phyloP scores from a whole-genome alignment of 2,797 vertebrate species.

The Mormyrus hasselquistii region DNA sequence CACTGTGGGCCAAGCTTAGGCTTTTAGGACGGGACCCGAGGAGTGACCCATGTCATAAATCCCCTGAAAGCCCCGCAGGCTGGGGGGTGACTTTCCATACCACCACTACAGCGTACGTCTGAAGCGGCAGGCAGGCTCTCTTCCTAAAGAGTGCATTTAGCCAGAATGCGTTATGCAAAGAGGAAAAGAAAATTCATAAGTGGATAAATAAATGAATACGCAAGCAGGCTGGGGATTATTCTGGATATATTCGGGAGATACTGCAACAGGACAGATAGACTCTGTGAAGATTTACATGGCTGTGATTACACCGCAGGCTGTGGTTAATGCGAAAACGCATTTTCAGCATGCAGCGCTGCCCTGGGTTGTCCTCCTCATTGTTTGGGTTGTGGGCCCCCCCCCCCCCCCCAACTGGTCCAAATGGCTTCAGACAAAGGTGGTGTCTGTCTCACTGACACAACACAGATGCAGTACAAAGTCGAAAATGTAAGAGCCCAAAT shows the following conservation, averaged over 20 bases:
- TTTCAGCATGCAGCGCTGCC: background rate
- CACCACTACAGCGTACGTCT: background rate
- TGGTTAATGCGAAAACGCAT: background rate
- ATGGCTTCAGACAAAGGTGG: slow-evolving; percentile 21
- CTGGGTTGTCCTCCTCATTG: background rate
- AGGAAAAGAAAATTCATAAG: slow-evolving; percentile 24
- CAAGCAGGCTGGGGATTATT: slow-evolving; percentile 32
- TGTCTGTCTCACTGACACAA: slow-evolving; percentile 21
- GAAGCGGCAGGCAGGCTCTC: background rate
- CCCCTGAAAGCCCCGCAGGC: slow-evolving; percentile 40
- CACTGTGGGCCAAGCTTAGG: slow-evolving; percentile 28
- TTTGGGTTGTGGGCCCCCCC: background rate
- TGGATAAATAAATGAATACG: slow-evolving; percentile 26
- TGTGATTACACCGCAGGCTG: background rate
- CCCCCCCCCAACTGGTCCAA: slow-evolving; percentile 10
- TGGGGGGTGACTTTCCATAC: slow-evolving; percentile 22
- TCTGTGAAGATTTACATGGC: background rate
- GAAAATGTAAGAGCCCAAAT: slow-evolving; percentile 34
- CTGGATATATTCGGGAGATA: background rate
- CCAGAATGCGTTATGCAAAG: slow-evolving; percentile 34
- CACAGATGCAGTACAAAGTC: background rate
- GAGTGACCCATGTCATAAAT: slow-evolving; percentile 53
- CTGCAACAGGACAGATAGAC: background rate
- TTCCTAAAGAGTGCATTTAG: slow-evolving; percentile 19
- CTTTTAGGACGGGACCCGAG: slow-evolving; percentile 33